Evolutionary conservation across 2,113 vertebrate species (phyloP).

Genomic region (Numida meleagris): DNA sequence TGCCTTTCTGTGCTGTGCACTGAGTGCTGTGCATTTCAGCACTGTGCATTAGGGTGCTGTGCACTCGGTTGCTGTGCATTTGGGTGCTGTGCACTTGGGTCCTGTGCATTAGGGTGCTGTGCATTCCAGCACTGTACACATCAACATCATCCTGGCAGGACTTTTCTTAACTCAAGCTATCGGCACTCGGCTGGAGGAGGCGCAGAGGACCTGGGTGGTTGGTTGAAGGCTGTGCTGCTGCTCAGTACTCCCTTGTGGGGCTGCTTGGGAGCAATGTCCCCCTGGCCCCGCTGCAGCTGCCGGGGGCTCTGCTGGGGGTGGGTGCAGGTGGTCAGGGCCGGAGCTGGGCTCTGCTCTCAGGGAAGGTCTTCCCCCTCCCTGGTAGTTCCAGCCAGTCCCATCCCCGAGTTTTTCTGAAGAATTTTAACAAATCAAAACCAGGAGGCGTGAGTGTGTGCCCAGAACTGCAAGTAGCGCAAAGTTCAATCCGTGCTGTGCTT

Average conservation of each 20-base stretch:
- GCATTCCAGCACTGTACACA: fast-evolving
- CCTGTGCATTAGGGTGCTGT: too few species aligned
- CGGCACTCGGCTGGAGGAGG: not conserved
- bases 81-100: fast-evolving
- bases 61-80: fast-evolving
- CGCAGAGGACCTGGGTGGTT: not conserved
- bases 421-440: conserved; percentile 23
- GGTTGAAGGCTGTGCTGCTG: not conserved
- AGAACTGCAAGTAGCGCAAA: not conserved
- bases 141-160: not conserved
- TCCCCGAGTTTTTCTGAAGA: not conserved
- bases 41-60: fast-evolving
- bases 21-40: too few species aligned
- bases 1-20: too few species aligned
- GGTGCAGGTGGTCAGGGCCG: not conserved
- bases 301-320: not conserved
- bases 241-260: not conserved
- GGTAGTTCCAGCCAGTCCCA: not conserved
- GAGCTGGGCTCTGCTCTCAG: not conserved
- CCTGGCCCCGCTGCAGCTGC: not conserved
- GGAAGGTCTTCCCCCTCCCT: not conserved
- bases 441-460: not conserved
- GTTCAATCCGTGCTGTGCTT: not conserved
- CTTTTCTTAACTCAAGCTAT: fast-evolving
- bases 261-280: not conserved